Base-by-base conservation (phyloP, 2,113 vertebrate genomes). In the Mobula birostris region DNA sequence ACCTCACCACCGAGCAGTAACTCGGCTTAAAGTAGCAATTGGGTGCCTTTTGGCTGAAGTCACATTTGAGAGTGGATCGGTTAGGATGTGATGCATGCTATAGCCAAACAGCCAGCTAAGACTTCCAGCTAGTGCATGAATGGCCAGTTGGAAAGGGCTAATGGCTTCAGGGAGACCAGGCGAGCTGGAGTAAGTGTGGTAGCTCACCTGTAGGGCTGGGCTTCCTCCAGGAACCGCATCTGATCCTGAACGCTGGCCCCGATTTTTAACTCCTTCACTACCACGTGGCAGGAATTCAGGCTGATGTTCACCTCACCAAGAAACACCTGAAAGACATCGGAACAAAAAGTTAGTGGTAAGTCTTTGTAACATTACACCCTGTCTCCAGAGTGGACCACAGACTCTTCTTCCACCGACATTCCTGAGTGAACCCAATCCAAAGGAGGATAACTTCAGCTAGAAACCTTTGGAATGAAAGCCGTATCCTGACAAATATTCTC, bases 171-270 rank as follows among this genome's bases (percentile, higher is more conserved):
- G 5, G 77, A 79, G 8, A 15, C 36, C 36, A 12, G 17, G 68
- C 0, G 8, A 70, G 68, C 8, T 14, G 29, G 29, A 66, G 17
- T n/a, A 17, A 15, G 29, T 15, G 15, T 6, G 79, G 61, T 1
- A 90, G 88, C 95, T 95, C 95, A 99, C 99, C 98, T 97, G 97
- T 98, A 98, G 7, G 98, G 98, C 94, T 98, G 97, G 0, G 96
- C 98, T 95, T 99, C 98, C 95, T 99, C 98, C 95, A 99, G 96
- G 96, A 99, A 99, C 83, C 97, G 98, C 97, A 98, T 97, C 97
- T 99, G 98, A 94, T 99, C 98, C 95, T 98, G 98, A 29, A 98
- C 97, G 0, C 98, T 97, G 95, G 98, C 97, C 0, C 98, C 98
- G 40, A 96, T 96, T 95, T 98, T 98, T 61, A 99, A 98, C 36